phyloP scores from a whole-genome alignment of 2,113 vertebrate genomes.

The Semnornis frantzii region DNA sequence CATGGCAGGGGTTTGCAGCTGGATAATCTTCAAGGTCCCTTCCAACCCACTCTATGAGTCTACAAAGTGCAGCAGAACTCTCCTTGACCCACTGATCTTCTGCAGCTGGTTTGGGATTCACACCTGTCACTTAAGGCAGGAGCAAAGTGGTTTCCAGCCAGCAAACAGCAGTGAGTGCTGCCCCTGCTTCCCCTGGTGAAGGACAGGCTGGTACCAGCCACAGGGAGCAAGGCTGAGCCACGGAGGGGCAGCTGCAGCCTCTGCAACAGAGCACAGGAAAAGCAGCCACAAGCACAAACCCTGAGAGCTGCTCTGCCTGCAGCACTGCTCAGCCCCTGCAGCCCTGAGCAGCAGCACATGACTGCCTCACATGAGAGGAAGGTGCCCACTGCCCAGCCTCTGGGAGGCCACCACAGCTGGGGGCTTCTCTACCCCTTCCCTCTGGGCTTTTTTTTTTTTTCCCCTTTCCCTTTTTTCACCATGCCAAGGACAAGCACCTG shows the following conservation, averaged over 20 bases:
- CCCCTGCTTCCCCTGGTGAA: background rate
- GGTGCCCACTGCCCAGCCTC: background rate
- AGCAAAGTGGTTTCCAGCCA: background rate
- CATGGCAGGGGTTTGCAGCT: too few species aligned
- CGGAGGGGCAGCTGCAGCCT: background rate
- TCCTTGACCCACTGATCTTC: background rate
- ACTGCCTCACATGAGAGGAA: background rate
- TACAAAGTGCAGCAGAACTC: background rate
- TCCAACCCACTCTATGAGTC: too few species aligned
- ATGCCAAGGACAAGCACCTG: background rate
- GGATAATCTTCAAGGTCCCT: too few species aligned
- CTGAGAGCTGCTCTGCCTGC: background rate
- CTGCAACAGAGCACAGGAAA: background rate
- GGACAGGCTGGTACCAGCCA: background rate
- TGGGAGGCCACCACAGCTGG: background rate
- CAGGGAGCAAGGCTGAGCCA: background rate
- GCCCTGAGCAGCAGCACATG: background rate
- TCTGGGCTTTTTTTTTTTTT: too few species aligned
- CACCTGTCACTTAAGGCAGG: background rate
- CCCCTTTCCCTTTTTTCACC: too few species aligned
- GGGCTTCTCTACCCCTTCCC: too few species aligned
- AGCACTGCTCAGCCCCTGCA: background rate
- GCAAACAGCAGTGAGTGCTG: background rate
- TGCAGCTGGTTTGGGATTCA: background rate
- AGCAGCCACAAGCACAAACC: background rate